phyloP scores from a whole-genome alignment of 2,797 vertebrate species.

The Otus scops region DNA sequence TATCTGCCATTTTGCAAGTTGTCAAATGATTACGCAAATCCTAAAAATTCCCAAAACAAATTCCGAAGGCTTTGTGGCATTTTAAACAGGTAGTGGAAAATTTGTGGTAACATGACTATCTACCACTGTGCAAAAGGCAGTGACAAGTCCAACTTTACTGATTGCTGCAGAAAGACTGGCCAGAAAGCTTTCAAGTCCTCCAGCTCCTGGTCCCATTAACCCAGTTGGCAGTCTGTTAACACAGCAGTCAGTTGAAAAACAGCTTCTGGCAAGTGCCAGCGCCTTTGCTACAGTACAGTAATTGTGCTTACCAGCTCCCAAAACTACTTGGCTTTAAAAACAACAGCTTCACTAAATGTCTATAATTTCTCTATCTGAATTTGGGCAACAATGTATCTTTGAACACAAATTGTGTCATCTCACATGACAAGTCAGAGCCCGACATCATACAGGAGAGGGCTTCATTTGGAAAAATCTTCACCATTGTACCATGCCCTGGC shows the following conservation, averaged over 20 bases:
- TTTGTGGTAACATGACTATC: neutral
- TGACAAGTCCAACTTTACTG: neutral
- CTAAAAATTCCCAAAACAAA: neutral
- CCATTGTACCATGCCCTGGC: neutral
- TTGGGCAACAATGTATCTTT: neutral
- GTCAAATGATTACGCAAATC: neutral
- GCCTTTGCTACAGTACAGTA: neutral
- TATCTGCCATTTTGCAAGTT: neutral
- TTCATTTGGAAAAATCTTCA: neutral
- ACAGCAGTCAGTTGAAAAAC: neutral
- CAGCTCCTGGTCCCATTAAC: neutral
- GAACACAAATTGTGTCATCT: neutral
- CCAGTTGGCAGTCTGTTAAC: neutral
- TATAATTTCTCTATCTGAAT: neutral
- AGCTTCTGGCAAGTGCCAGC: neutral
- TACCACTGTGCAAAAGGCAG: neutral
- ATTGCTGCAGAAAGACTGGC: neutral
- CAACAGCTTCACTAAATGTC: neutral
- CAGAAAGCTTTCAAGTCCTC: neutral
- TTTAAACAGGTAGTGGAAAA: neutral
- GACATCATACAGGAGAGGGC: neutral
- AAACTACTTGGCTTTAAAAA: neutral
- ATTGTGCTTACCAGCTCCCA: neutral
- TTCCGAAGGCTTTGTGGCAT: neutral
- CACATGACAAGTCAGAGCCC: neutral